These are phyloP conservation scores for Luperina testacea DNA, from an alignment of 2,888 invertebrate genomes.

Conservation along the genomic window DNA sequence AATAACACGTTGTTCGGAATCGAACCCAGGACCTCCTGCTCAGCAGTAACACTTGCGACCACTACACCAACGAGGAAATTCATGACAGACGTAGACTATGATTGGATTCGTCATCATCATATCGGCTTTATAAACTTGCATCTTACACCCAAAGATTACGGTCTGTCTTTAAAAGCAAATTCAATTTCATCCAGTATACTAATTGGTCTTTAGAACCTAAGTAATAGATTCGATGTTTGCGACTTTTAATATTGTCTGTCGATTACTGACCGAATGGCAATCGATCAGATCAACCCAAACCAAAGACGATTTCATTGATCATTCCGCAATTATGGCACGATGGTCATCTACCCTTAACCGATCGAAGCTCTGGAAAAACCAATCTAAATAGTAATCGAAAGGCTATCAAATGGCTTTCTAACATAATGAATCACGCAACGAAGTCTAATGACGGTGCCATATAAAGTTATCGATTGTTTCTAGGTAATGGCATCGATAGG, in stretches of 20 bases:
- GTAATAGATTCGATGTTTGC: neutral
- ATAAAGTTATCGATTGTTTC: conserved; percentile 47
- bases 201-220: neutral
- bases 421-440: conserved; percentile 25
- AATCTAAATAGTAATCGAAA: conserved; percentile 15
- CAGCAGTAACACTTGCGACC: too few species aligned
- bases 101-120: too few species aligned
- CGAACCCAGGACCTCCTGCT: too few species aligned
- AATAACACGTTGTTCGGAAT: too few species aligned
- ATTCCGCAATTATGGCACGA: neutral
- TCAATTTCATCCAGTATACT: neutral
- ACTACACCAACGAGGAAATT: too few species aligned
- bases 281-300: neutral
- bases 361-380: neutral
- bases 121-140: neutral
- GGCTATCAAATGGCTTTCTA: conserved; percentile 14
- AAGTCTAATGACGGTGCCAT: conserved; percentile 12
- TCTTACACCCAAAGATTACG: neutral
- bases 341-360: neutral
- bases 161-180: neutral
- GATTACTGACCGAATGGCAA: neutral
- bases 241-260: neutral
- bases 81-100: neutral
- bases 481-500: conserved; percentile 1
- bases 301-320: neutral